Percentiles rank a stretch among this genome's conserved stretches.
Conservation (phyloP, 92 coral and sea anemone genomes). For the Porites cylindrica region DNA sequence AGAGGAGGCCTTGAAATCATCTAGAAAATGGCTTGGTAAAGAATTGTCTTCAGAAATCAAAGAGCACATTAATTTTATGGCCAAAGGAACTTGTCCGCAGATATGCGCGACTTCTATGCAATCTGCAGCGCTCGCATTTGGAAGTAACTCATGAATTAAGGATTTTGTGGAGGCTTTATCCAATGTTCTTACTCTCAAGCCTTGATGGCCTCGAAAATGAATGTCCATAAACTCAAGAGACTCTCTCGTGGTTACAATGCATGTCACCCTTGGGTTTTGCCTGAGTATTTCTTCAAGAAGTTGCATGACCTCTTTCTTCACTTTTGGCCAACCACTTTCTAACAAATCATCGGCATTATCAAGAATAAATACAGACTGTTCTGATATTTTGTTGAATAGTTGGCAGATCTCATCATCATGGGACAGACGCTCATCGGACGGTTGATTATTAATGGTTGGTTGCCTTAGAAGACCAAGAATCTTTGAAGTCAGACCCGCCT, state of each 20-base stretch:
- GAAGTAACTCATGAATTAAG: conserved; percentile 15
- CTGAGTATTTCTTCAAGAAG: not conserved
- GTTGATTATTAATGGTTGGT: not conserved
- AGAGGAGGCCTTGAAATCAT: not conserved
- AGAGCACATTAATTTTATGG: conserved; percentile 43
- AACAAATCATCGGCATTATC: conserved; percentile 58
- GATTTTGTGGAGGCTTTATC: not conserved
- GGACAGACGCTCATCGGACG: not conserved
- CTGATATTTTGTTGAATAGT: conserved; percentile 12
- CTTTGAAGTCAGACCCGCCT: conserved; percentile 31
- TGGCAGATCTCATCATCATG: conserved; percentile 29
- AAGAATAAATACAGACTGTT: conserved; percentile 21
- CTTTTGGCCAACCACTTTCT: conserved; percentile 1
- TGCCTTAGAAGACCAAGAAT: conserved; percentile 8
- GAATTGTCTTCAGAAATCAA: not conserved
- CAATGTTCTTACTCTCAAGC: conserved; percentile 33
- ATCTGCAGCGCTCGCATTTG: not conserved
- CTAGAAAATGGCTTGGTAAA: not conserved
- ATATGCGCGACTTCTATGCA: not conserved
- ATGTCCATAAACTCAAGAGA: conserved; percentile 23
- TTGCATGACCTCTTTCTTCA: conserved; percentile 21
- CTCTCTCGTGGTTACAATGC: conserved; percentile 45
- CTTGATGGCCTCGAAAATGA: conserved; percentile 15
- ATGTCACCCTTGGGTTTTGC: not conserved
- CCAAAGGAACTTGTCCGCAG: conserved; percentile 59